A percentile compares a stretch with the other conserved stretches of the same genome.
Evolutionary conservation across 2,888 invertebrate genomes (phyloP).

Genomic region (Pammene fasciana): DNA sequence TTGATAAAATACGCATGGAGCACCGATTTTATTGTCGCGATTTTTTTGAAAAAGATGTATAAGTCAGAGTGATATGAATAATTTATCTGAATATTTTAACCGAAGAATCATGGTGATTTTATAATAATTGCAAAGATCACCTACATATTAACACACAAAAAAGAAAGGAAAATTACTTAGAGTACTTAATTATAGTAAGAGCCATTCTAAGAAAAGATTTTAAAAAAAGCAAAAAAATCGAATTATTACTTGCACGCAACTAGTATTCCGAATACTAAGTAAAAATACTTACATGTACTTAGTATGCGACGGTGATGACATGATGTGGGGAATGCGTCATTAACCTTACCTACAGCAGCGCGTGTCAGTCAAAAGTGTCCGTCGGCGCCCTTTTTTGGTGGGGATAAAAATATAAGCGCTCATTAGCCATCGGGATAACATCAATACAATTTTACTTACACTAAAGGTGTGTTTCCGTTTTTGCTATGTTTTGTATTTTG

Average conservation of each 20-base stretch:
- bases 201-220: not conserved
- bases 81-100: too few species aligned
- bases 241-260: not conserved
- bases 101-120: too few species aligned
- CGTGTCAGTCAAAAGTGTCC: constrained; percentile 75
- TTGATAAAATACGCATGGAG: too few species aligned
- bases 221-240: not conserved
- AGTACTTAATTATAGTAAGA: not conserved
- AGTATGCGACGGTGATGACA: constrained; percentile 45
- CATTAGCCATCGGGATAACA: constrained; percentile 66
- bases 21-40: too few species aligned
- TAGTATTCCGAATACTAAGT: constrained; percentile 30
- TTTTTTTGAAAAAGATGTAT: too few species aligned
- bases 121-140: too few species aligned
- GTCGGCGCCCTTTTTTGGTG: constrained; percentile 65
- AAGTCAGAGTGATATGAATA: too few species aligned
- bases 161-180: not conserved
- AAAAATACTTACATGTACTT: constrained; percentile 34
- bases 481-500: not conserved
- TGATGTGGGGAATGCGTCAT: constrained; percentile 72
- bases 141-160: too few species aligned
- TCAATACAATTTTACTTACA: constrained; percentile 13
- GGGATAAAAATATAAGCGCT: constrained; percentile 76
- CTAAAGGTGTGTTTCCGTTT: not conserved
- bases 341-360: constrained; percentile 80